Conservation (phyloP, 2,888 invertebrate genomes). For the Ichneumoninae sp. region DNA sequence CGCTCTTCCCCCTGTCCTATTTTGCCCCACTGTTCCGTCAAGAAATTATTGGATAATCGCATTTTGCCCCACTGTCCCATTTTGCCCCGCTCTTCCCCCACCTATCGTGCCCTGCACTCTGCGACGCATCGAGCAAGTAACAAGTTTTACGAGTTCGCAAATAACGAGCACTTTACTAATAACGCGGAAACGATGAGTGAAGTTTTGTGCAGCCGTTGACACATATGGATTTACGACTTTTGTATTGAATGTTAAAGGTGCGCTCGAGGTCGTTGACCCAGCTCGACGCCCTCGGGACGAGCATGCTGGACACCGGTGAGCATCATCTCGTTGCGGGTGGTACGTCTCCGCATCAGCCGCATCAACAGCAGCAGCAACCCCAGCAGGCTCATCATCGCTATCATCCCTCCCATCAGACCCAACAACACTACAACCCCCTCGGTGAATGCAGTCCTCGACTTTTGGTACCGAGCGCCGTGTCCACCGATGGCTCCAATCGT, state of each 20-base stretch:
- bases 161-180: neutral
- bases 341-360: conserved; percentile 80
- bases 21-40: too few species aligned
- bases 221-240: neutral
- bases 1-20: too few species aligned
- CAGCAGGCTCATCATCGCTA: conserved; percentile 81
- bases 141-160: too few species aligned
- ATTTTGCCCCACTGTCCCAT: too few species aligned
- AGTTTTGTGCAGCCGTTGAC: neutral
- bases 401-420: conserved; percentile 69
- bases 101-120: too few species aligned
- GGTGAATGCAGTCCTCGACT: conserved; percentile 83
- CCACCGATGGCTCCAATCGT: conserved; percentile 82
- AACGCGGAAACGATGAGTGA: neutral
- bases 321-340: conserved; percentile 77
- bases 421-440: conserved; percentile 75
- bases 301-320: conserved; percentile 81
- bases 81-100: too few species aligned
- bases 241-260: conserved; percentile 84
- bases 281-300: conserved; percentile 88
- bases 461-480: conserved; percentile 84
- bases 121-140: too few species aligned
- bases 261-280: conserved; percentile 91
- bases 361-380: conserved; percentile 83
- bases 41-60: too few species aligned